Base-by-base conservation (phyloP, 2,888 invertebrate genomes). In the Leucozona laternaria region DNA sequence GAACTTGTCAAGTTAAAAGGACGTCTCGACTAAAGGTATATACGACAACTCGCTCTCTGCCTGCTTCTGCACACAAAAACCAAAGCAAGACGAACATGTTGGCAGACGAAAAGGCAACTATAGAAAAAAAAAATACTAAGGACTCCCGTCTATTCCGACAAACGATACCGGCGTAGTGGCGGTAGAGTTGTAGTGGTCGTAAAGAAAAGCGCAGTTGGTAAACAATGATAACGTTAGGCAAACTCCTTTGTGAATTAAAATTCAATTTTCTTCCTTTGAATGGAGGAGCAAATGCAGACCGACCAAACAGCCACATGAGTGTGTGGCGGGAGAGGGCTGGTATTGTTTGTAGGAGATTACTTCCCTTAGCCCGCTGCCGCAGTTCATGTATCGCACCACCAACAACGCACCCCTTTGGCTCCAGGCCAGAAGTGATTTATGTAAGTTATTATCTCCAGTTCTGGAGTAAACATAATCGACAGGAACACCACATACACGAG, bases 201-300 rank as follows among this genome's bases (percentile, higher is more conserved):
- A 76, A 84, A 80, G 84, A 86, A 86, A 86, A 86, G 86, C 86
- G 86, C 86, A 86, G 78, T 86, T 86, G 86, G 86, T 86, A 86
- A 86, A 86, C 86, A 86, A 86, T 86, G 81, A 86, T 86, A 86
- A 86, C 78, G 86, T 86, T 86, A 82, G 78, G 82, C 82, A 86
- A 82, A 86, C 86, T 86, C 86, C 86, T 86, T 86, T 86, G 86
- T 86, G 86, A 86, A 86, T 86, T 86, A 86, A 86, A 86, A 86
- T 82, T 82, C 82, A 86, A 86, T 86, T 86, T 86, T 86, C 82
- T 82, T 86, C 78, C 78, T 86, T 86, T 82, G 82, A 86, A 86
- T 71, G 66, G 71, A 79, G 66, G 71, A 79, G 31, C 28, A 79
- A 78, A 78, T 75, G 66, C 78, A 86, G 81, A 82, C 85, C 85